Percentiles rank a stretch among this genome's conserved stretches.
These are phyloP conservation scores for Drosophila willistoni DNA, from an alignment of 1,140 invertebrate genomes.

Conservation along the genomic window DNA sequence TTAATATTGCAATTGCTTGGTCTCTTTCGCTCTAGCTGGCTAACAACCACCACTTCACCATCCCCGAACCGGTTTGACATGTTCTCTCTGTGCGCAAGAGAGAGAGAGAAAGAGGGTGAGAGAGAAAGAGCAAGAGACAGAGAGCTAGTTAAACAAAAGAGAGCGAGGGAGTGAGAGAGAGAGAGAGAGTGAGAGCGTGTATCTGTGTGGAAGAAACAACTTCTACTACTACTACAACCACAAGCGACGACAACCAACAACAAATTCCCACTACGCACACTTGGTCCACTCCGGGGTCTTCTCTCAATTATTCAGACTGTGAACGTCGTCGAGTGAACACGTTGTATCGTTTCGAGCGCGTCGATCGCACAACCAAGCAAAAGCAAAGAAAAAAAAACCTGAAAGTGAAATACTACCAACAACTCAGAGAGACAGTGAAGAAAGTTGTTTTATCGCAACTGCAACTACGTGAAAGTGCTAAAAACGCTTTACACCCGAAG, in stretches of 20 bases:
- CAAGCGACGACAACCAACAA: neutral
- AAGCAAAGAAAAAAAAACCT: conserved; percentile 16
- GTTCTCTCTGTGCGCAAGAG: conserved; percentile 31
- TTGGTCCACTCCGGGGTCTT: conserved; percentile 62
- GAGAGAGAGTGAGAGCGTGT: neutral
- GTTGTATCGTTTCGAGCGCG: conserved; percentile 54
- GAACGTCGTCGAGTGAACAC: conserved; percentile 82
- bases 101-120: conserved; percentile 12
- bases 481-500: neutral
- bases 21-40: conserved; percentile 19
- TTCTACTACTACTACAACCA: neutral
- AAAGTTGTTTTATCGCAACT: conserved; percentile 23
- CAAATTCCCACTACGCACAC: conserved; percentile 67
- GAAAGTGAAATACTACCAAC: conserved; percentile 20
- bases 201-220: conserved; percentile 15
- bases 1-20: conserved; percentile 13
- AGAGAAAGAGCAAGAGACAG: conserved; percentile 11
- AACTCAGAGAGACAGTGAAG: conserved; percentile 8
- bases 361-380: conserved; percentile 48
- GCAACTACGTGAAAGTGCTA: conserved; percentile 14
- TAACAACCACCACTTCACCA: conserved; percentile 3
- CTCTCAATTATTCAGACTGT: conserved; percentile 76
- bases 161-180: conserved; percentile 2
- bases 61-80: conserved; percentile 48
- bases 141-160: neutral